Conservation (phyloP, 2,113 vertebrate species). For the Pollimyrus isidori region DNA sequence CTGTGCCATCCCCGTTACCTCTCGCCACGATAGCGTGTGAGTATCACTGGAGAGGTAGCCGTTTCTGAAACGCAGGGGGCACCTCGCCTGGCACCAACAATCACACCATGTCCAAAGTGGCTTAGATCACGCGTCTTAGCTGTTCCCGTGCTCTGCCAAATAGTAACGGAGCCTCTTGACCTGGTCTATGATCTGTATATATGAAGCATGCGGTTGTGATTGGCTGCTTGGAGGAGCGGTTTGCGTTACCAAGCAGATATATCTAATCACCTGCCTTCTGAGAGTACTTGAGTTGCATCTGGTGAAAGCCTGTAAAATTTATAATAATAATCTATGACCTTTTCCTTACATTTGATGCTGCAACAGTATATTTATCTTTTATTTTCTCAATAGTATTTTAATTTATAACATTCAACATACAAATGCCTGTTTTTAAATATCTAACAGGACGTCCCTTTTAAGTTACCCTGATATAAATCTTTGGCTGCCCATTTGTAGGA, state of each 20-base stretch:
- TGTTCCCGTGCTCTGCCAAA: background rate
- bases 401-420: background rate
- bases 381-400: background rate
- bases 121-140: background rate
- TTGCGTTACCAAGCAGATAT: background rate
- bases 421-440: background rate
- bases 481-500: background rate
- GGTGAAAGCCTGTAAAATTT: background rate
- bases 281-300: background rate
- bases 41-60: background rate
- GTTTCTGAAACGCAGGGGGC: background rate
- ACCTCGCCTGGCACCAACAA: background rate
- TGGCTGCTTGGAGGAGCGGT: background rate
- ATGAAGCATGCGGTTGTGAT: background rate
- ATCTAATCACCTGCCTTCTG: background rate
- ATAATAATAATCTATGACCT: background rate
- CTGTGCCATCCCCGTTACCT: background rate
- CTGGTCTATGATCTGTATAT: background rate
- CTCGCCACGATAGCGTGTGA: background rate
- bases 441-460: background rate
- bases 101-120: background rate
- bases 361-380: background rate
- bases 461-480: background rate
- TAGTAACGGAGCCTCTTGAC: background rate
- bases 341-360: background rate